Evolutionary conservation across 2,888 invertebrate genomes (phyloP), one percentile per base, ranked within the genome.

Genomic region (Falcaria lacertinaria): DNA sequence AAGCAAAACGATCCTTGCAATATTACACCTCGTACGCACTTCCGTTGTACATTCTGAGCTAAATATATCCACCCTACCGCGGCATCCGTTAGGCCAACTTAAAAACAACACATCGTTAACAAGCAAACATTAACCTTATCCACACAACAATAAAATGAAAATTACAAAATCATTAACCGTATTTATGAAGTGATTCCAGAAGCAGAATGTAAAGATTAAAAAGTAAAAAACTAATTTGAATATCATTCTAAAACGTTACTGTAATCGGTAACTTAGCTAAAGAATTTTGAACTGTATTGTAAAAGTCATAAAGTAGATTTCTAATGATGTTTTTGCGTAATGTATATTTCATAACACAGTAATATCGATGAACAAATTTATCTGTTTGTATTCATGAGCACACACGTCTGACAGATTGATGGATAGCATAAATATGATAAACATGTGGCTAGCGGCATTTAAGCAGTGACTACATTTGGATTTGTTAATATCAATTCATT

Each of bases 21-120:
- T 73, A 68, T 73, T 72, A 70, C 74, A 74, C 74, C 75, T 74
- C 72, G 57, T 57, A 51, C 58, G 57, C 53, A 51, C 74, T 75
- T 79, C 79, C 80, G 77, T 62, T 65, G 65, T 57, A 55, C 69
- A 60, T 64, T 62, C 60, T 63, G 52, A 47, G 67, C 74, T 74
- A 79, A 75, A 73, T 73, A 65, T 78, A 34, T 32, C 54, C 53
- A 50, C 61, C 60, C 56, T 48, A 46, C 67, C 68, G 48, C 71
- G 64, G 66, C 70, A 70, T 79, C 74, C 77, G 73, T 53, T 52
- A 17, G 37, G 22, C 37, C 13, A 37, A 37, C 37, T 37, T 37
- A 22, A 37, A 37, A 37, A 37, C 37, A 63, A 65, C 57, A 64
- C 48, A 34, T 34, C 4, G 2, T 4, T 19, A 1, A 15, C 34